These are phyloP conservation scores for Brachystomella parvula DNA, from an alignment of 1,140 invertebrate species.

Conservation along the genomic window DNA sequence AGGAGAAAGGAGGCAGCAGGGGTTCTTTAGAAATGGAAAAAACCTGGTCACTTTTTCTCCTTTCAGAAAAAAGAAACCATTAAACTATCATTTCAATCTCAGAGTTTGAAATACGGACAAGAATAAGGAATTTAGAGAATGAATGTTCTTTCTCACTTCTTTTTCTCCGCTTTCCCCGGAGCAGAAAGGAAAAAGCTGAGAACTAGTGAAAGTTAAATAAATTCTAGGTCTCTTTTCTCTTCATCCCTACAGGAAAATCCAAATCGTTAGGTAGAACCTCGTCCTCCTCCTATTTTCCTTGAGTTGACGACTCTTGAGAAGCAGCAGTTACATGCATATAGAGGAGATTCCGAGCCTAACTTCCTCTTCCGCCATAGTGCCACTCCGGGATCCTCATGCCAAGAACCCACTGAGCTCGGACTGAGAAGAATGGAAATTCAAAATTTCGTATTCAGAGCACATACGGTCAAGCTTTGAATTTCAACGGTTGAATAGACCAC, in stretches of 20 bases:
- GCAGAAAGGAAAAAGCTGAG: background rate
- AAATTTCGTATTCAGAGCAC: conserved; percentile 5
- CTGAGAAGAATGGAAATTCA: too few species aligned
- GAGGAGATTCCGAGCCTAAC: background rate
- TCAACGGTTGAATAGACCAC: conserved; percentile 10
- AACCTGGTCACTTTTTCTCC: background rate
- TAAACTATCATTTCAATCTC: conserved; percentile 8
- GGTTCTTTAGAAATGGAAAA: too few species aligned
- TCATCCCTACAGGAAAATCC: too few species aligned
- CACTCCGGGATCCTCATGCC: too few species aligned
- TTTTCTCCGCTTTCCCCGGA: background rate
- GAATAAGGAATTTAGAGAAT: conserved; percentile 7
- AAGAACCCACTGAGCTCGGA: too few species aligned
- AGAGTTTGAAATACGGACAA: background rate
- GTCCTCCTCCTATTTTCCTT: too few species aligned
- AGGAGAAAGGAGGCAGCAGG: too few species aligned
- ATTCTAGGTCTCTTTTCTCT: too few species aligned
- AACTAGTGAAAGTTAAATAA: background rate
- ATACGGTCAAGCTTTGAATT: conserved; percentile 8
- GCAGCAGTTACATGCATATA: too few species aligned
- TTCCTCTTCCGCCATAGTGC: background rate
- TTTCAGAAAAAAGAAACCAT: background rate
- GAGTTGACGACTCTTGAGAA: too few species aligned
- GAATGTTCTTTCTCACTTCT: background rate
- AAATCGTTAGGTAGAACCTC: background rate